phyloP scores from a whole-genome alignment of 2,797 vertebrate species.

The Prionace glauca region DNA sequence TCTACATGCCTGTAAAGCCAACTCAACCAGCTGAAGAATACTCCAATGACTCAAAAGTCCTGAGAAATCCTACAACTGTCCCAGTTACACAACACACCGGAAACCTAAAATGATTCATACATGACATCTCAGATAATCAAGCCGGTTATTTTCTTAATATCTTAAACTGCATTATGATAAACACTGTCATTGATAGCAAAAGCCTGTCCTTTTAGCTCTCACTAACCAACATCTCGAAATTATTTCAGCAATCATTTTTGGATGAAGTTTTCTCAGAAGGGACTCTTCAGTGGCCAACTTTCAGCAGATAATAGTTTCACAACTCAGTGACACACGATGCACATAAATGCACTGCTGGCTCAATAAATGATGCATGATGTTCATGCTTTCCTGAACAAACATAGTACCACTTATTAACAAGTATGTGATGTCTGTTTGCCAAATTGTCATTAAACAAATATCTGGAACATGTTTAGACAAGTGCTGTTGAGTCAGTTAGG shows the following conservation, averaged over 20 bases:
- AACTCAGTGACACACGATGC: not conserved
- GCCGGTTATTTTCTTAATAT: not conserved
- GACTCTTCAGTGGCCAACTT: not conserved
- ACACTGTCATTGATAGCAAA: not conserved
- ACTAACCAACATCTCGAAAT: not conserved
- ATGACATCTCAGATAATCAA: not conserved
- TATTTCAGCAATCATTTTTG: not conserved
- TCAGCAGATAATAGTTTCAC: conserved; percentile 23
- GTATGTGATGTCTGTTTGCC: conserved; percentile 44
- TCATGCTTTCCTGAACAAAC: conserved; percentile 48
- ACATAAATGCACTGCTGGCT: conserved; percentile 39
- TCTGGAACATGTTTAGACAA: conserved; percentile 54
- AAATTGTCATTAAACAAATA: conserved; percentile 48
- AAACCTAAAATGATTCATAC: not conserved
- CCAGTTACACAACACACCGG: not conserved
- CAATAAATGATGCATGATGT: conserved; percentile 41
- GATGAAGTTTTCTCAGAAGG: not conserved
- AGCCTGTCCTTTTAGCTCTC: not conserved
- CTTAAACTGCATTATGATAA: not conserved
- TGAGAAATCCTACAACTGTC: not conserved
- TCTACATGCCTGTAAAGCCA: not conserved
- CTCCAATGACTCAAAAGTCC: not conserved
- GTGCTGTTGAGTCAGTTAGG: conserved; percentile 51
- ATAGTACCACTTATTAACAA: conserved; percentile 42
- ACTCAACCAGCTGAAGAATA: not conserved